Evolutionary conservation across 64 coral and sea anemone genomes (phyloP).

Genomic region (Cladopsammia gracilis): DNA sequence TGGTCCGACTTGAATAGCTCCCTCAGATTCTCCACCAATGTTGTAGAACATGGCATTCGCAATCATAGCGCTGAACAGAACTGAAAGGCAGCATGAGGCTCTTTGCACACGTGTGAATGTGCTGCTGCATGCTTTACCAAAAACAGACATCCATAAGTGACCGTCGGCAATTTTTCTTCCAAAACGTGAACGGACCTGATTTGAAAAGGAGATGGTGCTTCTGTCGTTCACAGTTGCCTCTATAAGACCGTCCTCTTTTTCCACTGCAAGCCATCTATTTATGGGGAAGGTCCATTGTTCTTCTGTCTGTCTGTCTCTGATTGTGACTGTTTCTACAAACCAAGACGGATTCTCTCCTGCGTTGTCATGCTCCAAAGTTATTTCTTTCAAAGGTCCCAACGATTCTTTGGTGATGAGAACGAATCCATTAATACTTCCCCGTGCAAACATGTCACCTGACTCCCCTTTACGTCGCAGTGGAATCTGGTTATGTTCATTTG

Average conservation of each 20-base stretch:
- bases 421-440: constrained; percentile 66
- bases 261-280: constrained; percentile 76
- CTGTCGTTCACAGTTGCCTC: constrained; percentile 33
- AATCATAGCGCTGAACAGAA: constrained; percentile 73
- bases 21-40: constrained; percentile 53
- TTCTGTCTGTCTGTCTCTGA: constrained; percentile 44
- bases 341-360: constrained; percentile 67
- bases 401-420: constrained; percentile 23
- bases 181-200: constrained; percentile 31
- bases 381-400: constrained; percentile 34
- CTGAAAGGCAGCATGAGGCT: constrained; percentile 64
- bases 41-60: constrained; percentile 89
- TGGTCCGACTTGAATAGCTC: constrained; percentile 67
- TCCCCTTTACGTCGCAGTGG: constrained; percentile 22
- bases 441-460: constrained; percentile 15
- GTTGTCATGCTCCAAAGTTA: constrained; percentile 73
- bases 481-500: background rate
- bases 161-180: constrained; percentile 58
- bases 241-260: constrained; percentile 65
- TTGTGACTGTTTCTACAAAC: constrained; percentile 52
- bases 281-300: constrained; percentile 40
- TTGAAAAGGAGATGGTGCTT: constrained; percentile 7
- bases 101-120: constrained; percentile 79
- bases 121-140: constrained; percentile 57
- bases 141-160: constrained; percentile 80